Percentiles rank a stretch among this genome's conserved stretches.
Evolutionary conservation across 2,888 invertebrate species (phyloP).

Genomic region (Ormyrus pomaceus): DNA sequence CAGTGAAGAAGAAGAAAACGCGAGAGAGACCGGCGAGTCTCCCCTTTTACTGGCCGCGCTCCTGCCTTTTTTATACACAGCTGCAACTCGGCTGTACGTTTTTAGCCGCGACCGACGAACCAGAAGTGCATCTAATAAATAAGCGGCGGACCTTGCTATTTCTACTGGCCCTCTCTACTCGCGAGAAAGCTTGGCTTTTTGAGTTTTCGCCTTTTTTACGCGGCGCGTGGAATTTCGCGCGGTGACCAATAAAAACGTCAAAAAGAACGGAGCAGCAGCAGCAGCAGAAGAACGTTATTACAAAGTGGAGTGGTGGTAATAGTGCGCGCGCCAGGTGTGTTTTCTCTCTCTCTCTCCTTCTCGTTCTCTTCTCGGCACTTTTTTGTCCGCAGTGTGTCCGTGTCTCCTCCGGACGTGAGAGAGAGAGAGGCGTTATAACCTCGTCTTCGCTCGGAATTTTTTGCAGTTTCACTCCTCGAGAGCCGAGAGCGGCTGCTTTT

Average conservation of each 20-base stretch:
- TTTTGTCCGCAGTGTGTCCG: constrained; percentile 8
- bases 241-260: not conserved
- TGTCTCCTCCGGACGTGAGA: constrained; percentile 3
- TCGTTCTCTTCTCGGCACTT: constrained; percentile 33
- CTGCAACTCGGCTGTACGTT: too few species aligned
- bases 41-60: too few species aligned
- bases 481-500: constrained; percentile 20
- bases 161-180: too few species aligned
- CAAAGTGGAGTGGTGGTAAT: constrained; percentile 28
- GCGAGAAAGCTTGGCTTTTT: too few species aligned
- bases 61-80: too few species aligned
- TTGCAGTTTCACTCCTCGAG: constrained; percentile 1
- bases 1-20: too few species aligned
- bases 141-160: constrained; percentile 22
- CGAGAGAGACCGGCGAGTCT: constrained; percentile 25
- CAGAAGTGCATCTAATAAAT: constrained; percentile 46
- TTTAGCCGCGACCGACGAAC: too few species aligned
- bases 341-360: constrained; percentile 12
- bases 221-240: not conserved
- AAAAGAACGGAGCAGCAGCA: constrained; percentile 17
- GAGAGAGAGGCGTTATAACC: constrained; percentile 9
- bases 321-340: constrained; percentile 56
- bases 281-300: constrained; percentile 7
- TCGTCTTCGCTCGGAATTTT: constrained; percentile 25
- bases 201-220: constrained; percentile 7